phyloP scores from a whole-genome alignment of 1,140 invertebrate species.

The Cyrtorhinus lividipennis region DNA sequence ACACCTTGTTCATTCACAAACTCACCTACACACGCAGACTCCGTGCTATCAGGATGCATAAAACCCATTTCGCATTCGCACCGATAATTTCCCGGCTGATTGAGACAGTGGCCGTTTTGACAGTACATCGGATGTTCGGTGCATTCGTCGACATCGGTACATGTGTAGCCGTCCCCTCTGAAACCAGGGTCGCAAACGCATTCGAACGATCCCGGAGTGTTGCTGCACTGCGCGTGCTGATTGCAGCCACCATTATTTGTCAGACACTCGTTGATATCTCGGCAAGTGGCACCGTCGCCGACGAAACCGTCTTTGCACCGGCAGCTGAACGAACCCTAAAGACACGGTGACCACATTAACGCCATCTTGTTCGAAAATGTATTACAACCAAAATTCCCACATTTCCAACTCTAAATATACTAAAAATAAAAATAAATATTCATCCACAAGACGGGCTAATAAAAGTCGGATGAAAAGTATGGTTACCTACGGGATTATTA shows the following conservation, averaged over 20 bases:
- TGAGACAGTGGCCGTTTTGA: conserved; percentile 64
- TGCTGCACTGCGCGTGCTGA: conserved; percentile 68
- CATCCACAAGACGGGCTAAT: too few relatives aligned
- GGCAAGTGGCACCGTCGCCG: conserved; percentile 56
- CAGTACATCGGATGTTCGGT: conserved; percentile 59
- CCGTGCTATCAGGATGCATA: conserved; percentile 51
- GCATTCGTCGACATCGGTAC: conserved; percentile 70
- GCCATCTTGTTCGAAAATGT: too few relatives aligned
- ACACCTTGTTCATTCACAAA: too few relatives aligned
- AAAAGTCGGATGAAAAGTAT: too few relatives aligned
- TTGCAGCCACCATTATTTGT: conserved; percentile 69
- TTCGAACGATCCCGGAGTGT: conserved; percentile 41
- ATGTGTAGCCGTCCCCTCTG: conserved; percentile 58
- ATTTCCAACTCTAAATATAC: too few relatives aligned
- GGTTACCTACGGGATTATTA: conserved; percentile 48
- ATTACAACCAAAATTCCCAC: too few relatives aligned
- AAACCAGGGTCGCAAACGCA: conserved; percentile 70
- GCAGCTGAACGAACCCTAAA: conserved; percentile 63
- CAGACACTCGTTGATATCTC: conserved; percentile 68
- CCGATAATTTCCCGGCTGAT: conserved; percentile 66
- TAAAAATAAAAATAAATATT: too few relatives aligned
- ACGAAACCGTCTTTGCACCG: conserved; percentile 70
- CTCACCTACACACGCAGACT: conserved; percentile 52
- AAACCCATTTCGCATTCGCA: conserved; percentile 76
- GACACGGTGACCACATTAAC: conserved; percentile 15